Conservation (phyloP, 2,888 invertebrate genomes). For the Ecdyonurus torrentis region DNA sequence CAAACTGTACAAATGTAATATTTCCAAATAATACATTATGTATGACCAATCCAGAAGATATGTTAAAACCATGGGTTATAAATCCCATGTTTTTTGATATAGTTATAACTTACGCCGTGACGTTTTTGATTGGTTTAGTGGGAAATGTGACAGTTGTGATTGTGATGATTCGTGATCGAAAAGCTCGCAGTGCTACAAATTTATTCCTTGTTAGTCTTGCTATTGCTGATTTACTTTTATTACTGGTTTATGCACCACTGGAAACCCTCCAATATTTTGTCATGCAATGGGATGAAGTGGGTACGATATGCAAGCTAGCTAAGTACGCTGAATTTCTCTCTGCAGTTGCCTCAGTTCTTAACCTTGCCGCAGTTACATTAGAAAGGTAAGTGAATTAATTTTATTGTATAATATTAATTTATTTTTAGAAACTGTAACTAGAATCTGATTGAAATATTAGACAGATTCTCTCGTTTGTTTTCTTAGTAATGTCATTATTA, state of each 20-base stretch:
- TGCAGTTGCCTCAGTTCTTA: conserved; percentile 30
- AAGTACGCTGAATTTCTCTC: conserved; percentile 29
- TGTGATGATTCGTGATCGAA: conserved; percentile 26
- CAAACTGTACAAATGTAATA: background rate
- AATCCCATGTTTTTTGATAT: conserved; percentile 21
- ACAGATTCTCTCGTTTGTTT: no score
- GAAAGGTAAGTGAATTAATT: conserved; percentile 35
- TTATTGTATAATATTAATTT: no score
- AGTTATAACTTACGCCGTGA: conserved; percentile 20
- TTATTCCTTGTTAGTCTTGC: conserved; percentile 24
- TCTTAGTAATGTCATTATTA: no score
- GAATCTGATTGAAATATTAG: no score
- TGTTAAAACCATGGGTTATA: conserved; percentile 19
- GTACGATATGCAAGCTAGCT: conserved; percentile 29
- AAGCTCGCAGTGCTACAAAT: conserved; percentile 21
- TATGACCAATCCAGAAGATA: conserved; percentile 18
- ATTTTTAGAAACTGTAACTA: no score
- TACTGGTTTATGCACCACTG: conserved; percentile 29
- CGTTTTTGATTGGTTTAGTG: conserved; percentile 26
- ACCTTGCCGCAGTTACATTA: conserved; percentile 31
- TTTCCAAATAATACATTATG: background rate
- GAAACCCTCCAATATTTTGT: conserved; percentile 26
- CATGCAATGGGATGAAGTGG: conserved; percentile 26
- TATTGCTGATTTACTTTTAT: conserved; percentile 29
- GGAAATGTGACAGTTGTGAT: conserved; percentile 29